Conservation (phyloP, 2,888 invertebrate species). For the Chymomyza amoena region DNA sequence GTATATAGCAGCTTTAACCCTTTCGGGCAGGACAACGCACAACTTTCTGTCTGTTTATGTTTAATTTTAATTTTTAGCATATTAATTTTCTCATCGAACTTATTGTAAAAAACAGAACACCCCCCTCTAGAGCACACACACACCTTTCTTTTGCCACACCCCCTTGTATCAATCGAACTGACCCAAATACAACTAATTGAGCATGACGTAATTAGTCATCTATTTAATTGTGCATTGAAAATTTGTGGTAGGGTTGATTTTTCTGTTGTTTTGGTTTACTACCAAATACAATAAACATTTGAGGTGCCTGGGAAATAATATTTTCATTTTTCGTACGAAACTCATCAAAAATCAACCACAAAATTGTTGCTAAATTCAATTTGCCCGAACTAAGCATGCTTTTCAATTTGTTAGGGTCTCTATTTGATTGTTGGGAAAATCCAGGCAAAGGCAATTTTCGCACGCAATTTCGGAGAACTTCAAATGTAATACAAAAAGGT, state of each 20-base stretch:
- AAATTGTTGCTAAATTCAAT: constrained; percentile 21
- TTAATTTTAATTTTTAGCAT: constrained; percentile 23
- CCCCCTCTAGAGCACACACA: not conserved
- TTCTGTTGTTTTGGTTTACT: constrained; percentile 24
- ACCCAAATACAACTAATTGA: constrained; percentile 68
- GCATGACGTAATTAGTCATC: constrained; percentile 69
- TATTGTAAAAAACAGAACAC: constrained; percentile 11
- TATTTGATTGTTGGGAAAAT: constrained; percentile 1
- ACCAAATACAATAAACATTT: constrained; percentile 15
- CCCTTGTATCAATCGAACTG: constrained; percentile 20
- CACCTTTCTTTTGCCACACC: not conserved
- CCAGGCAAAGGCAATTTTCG: constrained; percentile 13
- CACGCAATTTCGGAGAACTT: constrained; percentile 2
- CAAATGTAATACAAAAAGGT: not conserved
- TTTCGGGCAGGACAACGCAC: constrained; percentile 14
- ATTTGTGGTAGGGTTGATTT: constrained; percentile 17
- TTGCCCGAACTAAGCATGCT: constrained; percentile 4
- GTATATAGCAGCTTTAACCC: constrained; percentile 16
- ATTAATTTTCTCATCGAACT: constrained; percentile 45
- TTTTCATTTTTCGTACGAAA: constrained; percentile 26
- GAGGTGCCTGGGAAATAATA: constrained; percentile 47
- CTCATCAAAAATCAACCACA: constrained; percentile 42
- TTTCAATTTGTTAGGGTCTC: constrained; percentile 37
- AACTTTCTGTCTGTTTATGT: not conserved
- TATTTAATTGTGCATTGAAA: constrained; percentile 45